These are phyloP conservation scores for Pitta sordida DNA, from an alignment of 2,113 vertebrate genomes.

Conservation along the genomic window DNA sequence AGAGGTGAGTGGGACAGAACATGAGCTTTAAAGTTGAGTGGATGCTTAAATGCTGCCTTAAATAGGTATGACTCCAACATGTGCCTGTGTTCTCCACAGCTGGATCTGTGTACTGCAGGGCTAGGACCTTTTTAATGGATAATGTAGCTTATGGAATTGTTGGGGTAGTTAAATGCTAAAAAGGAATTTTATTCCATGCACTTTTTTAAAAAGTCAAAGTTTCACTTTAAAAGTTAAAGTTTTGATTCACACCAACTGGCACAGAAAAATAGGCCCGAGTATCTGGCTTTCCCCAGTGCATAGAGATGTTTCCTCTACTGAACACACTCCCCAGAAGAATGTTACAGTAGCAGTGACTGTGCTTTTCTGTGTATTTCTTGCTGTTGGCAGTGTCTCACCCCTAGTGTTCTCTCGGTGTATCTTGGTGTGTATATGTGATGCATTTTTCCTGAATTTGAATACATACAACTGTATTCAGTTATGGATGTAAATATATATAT, in stretches of 20 bases:
- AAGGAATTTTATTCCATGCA: background rate
- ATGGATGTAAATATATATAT: constrained; percentile 23
- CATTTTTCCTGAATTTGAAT: constrained; percentile 27
- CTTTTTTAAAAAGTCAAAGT: background rate
- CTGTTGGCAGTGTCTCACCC: constrained; percentile 24
- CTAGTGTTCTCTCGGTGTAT: constrained; percentile 33
- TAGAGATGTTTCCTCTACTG: background rate
- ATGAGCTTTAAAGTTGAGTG: constrained; percentile 16
- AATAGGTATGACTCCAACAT: constrained; percentile 17
- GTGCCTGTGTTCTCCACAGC: constrained; percentile 29
- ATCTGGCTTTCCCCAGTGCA: background rate
- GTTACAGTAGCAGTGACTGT: constrained; percentile 35
- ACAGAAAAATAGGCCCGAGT: background rate
- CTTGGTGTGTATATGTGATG: constrained; percentile 28
- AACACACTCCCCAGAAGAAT: background rate
- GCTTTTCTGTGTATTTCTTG: constrained; percentile 39
- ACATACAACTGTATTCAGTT: constrained; percentile 30
- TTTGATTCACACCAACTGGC: background rate
- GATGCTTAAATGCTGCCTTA: constrained; percentile 50
- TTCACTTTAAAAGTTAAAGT: too few relatives aligned
- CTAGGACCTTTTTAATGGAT: constrained; percentile 13
- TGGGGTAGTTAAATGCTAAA: background rate
- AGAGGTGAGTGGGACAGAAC: background rate
- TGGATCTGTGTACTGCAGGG: background rate
- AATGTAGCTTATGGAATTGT: background rate